Evolutionary conservation across 1,140 invertebrate genomes (phyloP).

Genomic region (Theocolax elegans): DNA sequence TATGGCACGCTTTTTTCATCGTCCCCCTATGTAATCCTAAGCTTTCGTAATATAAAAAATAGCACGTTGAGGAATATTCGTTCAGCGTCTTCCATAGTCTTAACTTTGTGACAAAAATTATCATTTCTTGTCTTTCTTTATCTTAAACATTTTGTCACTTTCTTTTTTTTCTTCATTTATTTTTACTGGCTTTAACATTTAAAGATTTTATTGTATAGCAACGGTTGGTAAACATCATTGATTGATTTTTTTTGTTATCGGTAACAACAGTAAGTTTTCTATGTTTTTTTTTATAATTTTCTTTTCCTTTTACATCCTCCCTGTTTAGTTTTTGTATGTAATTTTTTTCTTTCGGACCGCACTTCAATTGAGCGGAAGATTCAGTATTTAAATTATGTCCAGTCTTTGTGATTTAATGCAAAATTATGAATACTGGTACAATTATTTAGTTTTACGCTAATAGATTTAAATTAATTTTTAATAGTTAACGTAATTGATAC

Average conservation of each 20-base stretch:
- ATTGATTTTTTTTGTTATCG: slow-evolving; percentile 27
- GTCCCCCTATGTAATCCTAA: slow-evolving; percentile 45
- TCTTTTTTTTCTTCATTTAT: slow-evolving; percentile 30
- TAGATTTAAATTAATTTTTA: no score
- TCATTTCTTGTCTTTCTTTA: neutral
- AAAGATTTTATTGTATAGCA: no score
- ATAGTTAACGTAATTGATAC: no score
- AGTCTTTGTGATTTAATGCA: slow-evolving; percentile 3
- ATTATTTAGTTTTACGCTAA: neutral
- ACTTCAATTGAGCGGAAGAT: slow-evolving; percentile 13
- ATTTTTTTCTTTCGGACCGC: slow-evolving; percentile 14
- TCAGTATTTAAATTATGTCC: slow-evolving; percentile 24
- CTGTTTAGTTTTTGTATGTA: slow-evolving; percentile 4
- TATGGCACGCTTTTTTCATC: slow-evolving; percentile 53
- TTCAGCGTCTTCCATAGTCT: slow-evolving; percentile 47
- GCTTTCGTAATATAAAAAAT: slow-evolving; percentile 59
- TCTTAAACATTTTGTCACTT: neutral
- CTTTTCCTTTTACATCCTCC: neutral
- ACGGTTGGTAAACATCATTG: slow-evolving; percentile 27
- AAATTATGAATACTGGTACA: slow-evolving; percentile 5
- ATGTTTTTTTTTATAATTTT: slow-evolving; percentile 8
- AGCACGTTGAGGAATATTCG: slow-evolving; percentile 56
- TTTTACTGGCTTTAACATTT: slow-evolving; percentile 20
- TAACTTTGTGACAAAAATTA: slow-evolving; percentile 25
- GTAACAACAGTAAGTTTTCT: slow-evolving; percentile 34